Percentiles rank a stretch among this genome's conserved stretches.
Conservation (phyloP, 2,113 vertebrate genomes). For the Peucedramus taeniatus region DNA sequence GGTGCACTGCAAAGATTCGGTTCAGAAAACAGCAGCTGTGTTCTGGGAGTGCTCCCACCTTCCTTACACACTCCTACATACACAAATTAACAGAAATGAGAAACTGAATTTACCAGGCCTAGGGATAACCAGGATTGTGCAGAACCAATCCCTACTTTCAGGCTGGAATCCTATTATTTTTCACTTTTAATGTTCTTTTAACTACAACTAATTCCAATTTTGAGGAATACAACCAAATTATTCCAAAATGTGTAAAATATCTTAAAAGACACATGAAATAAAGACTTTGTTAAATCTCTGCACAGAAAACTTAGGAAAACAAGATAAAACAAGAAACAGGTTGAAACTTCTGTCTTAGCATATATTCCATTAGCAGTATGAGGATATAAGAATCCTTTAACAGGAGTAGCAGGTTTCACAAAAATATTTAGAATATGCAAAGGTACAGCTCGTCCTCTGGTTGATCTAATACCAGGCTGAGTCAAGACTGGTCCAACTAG, state of each 20-base stretch:
- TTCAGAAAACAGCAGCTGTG: not conserved
- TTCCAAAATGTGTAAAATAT: not conserved
- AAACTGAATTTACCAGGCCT: not conserved
- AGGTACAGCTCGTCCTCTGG: not conserved
- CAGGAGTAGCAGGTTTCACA: not conserved
- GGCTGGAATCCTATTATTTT: not conserved
- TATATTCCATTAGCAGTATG: not conserved
- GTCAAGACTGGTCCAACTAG: not conserved
- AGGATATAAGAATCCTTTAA: not conserved
- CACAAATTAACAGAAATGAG: not conserved
- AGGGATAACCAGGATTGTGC: not conserved
- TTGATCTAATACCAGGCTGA: not conserved
- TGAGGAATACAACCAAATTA: not conserved
- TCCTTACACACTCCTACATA: not conserved
- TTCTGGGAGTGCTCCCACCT: not conserved
- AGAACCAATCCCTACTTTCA: not conserved
- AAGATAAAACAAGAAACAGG: not conserved
- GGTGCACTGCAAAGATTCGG: not conserved
- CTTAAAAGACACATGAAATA: not conserved
- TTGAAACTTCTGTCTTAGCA: not conserved
- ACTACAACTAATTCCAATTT: not conserved
- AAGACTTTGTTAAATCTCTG: not conserved
- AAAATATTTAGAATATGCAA: constrained; percentile 13
- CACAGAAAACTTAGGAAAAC: not conserved
- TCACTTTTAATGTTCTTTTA: not conserved